Conservation (phyloP, 1,140 invertebrate genomes). For the Carposina sasakii region DNA sequence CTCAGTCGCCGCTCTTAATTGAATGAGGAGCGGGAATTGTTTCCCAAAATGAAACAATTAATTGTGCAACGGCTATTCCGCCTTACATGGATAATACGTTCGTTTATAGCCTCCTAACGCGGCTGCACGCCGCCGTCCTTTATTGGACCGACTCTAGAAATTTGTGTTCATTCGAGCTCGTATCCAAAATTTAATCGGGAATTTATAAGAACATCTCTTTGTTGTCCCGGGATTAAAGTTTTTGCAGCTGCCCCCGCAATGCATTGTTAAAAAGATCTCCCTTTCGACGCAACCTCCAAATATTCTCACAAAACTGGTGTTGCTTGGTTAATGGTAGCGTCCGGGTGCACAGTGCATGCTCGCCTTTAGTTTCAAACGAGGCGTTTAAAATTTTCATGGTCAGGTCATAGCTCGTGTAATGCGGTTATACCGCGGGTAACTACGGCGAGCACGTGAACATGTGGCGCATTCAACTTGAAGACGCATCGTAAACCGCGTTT, state of each 20-base stretch:
- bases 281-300: slow-evolving; percentile 34
- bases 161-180: slow-evolving; percentile 69
- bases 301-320: slow-evolving; percentile 22
- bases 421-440: slow-evolving; percentile 53
- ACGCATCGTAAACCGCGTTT: slow-evolving; percentile 70
- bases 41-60: slow-evolving; percentile 73
- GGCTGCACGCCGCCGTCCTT: slow-evolving; percentile 66
- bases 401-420: slow-evolving; percentile 64
- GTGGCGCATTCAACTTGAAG: slow-evolving; percentile 64
- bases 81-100: slow-evolving; percentile 73
- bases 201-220: slow-evolving; percentile 66
- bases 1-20: slow-evolving; percentile 69
- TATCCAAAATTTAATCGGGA: slow-evolving; percentile 69
- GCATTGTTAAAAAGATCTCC: slow-evolving; percentile 42
- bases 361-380: slow-evolving; percentile 52
- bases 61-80: slow-evolving; percentile 73
- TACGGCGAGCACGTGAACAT: slow-evolving; percentile 57
- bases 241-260: slow-evolving; percentile 51
- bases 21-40: slow-evolving; percentile 72
- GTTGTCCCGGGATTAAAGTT: slow-evolving; percentile 45
- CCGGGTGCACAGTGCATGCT: slow-evolving; percentile 3
- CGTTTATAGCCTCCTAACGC: slow-evolving; percentile 71
- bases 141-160: slow-evolving; percentile 71
- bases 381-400: slow-evolving; percentile 69
- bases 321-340: slow-evolving; percentile 25